phyloP scores from a whole-genome alignment of 2,888 invertebrate genomes.

The Thymelicus lineola region DNA sequence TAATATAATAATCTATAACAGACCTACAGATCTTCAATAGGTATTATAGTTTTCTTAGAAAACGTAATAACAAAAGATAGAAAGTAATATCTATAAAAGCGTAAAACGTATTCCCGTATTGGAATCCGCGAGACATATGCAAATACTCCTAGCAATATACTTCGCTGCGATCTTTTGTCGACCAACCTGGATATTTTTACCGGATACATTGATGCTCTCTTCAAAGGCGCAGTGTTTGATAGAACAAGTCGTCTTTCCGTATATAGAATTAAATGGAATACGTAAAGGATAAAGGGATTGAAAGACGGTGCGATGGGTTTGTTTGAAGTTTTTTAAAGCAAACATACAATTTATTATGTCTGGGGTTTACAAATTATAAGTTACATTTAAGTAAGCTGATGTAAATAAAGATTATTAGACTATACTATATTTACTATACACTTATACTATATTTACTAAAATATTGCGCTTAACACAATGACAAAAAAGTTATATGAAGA shows the following conservation, averaged over 20 bases:
- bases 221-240: slow-evolving; percentile 7
- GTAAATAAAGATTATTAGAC: too few relatives aligned
- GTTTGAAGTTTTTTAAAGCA: too few relatives aligned
- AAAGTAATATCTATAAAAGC: background rate
- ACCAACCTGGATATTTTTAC: slow-evolving; percentile 8
- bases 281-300: background rate
- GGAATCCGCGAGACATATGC: slow-evolving; percentile 2
- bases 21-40: too few relatives aligned
- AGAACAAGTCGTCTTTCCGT: background rate
- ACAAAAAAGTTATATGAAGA: too few relatives aligned
- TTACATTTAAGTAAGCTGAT: too few relatives aligned
- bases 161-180: slow-evolving; percentile 10
- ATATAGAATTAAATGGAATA: background rate
- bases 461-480: too few relatives aligned
- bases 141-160: slow-evolving; percentile 9
- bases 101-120: slow-evolving; percentile 11
- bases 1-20: too few relatives aligned
- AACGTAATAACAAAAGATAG: background rate
- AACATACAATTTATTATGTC: too few relatives aligned
- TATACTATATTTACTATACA: too few relatives aligned
- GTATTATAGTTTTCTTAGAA: background rate
- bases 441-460: too few relatives aligned
- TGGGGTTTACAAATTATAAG: too few relatives aligned
- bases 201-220: slow-evolving; percentile 20
- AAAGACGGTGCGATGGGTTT: too few relatives aligned